Evolutionary conservation across 2,113 vertebrate genomes (phyloP), one percentile per base, ranked within the genome.

Genomic region (Nothocercus julius): DNA sequence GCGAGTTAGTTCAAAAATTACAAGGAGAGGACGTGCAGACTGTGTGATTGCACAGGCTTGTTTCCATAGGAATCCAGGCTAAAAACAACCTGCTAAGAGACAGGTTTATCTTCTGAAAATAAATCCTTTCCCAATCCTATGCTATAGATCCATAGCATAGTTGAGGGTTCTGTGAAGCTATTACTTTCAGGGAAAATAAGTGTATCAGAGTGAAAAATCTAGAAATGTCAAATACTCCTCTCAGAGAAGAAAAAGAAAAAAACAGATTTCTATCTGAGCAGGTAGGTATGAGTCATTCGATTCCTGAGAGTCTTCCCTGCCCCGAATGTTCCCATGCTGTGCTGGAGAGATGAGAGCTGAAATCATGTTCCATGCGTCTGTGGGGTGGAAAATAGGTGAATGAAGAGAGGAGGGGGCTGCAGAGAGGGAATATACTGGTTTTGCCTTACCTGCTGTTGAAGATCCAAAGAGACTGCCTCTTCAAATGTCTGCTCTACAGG

Each of bases 51-150:
- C 2, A 1, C 54, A 87, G 58, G 38, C 87, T 82, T 76, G 95
- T 92, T 95, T 94, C 93, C 87, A 66, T 83, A 85, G 92, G 79
- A 94, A 94, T 94, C 82, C 11, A 73, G 53, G 67, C 67, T 92
- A 93, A 95, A 95, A 94, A 10, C 69, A 90, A 66, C 25, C 62
- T 77, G 62, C 53, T 73, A 75, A n/a, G 80, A 89, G 53, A 63
- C 68, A 63, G 5, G 42, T 86, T 84, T 64, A 62, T 82, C 47
- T 87, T 76, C 47, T 66, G 42, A 38, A 32, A 80, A 72, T 53
- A 74, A 38, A 14, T 30, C 27, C 9, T 11, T 25, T 86, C 54
- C 32, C 27, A 68, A 1, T 82, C 22, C 56, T 89, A 5, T 64
- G 49, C 28, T 85, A 5, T n/a, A 82, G 61, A 58, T n/a, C 13